Conservation (phyloP, 1,140 invertebrate genomes). For the Ceratina calcarata region DNA sequence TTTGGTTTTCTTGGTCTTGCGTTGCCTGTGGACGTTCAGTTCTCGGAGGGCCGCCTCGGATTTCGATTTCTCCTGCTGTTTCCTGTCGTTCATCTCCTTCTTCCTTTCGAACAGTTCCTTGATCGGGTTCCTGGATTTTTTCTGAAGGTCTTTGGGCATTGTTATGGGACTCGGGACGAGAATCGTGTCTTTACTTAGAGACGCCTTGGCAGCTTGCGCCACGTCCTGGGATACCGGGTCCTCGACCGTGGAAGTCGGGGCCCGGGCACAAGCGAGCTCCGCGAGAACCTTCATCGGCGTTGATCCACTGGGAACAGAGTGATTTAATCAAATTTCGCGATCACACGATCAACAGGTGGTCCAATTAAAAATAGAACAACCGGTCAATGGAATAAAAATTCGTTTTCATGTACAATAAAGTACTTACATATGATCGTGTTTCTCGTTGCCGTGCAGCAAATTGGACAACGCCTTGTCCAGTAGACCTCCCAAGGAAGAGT, state of each 20-base stretch:
- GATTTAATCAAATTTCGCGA: background rate
- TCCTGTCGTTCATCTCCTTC: constrained; percentile 75
- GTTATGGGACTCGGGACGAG: background rate
- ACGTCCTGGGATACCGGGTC: constrained; percentile 39
- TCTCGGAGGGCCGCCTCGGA: constrained; percentile 39
- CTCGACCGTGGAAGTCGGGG: constrained; percentile 67
- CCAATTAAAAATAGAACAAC: constrained; percentile 42
- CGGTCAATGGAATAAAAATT: background rate
- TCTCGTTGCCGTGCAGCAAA: constrained; percentile 75
- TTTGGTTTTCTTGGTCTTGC: constrained; percentile 68
- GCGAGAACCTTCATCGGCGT: constrained; percentile 79
- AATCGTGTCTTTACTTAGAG: constrained; percentile 34
- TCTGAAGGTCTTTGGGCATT: constrained; percentile 53
- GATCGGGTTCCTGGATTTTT: constrained; percentile 75
- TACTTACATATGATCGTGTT: constrained; percentile 78
- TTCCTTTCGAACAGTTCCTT: constrained; percentile 78
- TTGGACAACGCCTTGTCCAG: constrained; percentile 77
- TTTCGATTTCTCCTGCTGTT: constrained; percentile 62
- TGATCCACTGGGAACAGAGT: constrained; percentile 70
- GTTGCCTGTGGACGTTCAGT: constrained; percentile 52
- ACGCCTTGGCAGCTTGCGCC: constrained; percentile 26
- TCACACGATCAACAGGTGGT: constrained; percentile 51
- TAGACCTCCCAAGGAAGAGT: constrained; percentile 70
- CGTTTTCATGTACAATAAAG: background rate
- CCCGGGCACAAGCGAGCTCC: constrained; percentile 77